phyloP scores from a whole-genome alignment of 2,797 vertebrate genomes.

The Tenualosa thibaudeaui region DNA sequence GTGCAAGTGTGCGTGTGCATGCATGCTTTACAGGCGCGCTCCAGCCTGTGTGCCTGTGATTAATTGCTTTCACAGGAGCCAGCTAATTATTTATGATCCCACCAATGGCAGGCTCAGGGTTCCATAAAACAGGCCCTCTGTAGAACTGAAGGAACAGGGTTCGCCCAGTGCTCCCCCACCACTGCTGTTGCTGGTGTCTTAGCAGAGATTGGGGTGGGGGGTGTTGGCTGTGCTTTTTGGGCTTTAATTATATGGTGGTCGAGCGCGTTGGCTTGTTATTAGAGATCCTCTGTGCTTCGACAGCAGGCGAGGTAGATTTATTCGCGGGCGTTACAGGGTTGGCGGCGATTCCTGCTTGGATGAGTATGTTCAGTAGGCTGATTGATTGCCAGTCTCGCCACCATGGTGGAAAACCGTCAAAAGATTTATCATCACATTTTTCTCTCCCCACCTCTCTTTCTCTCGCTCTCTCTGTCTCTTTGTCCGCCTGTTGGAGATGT shows the following conservation, averaged over 20 bases:
- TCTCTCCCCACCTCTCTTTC: neutral
- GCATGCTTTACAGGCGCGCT: slow-evolving; percentile 62
- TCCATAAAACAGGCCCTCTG: slow-evolving; percentile 3
- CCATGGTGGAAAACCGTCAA: slow-evolving; percentile 6
- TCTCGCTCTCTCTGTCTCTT: neutral
- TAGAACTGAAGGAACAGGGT: neutral
- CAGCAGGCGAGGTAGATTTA: slow-evolving; percentile 37
- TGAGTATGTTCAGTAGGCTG: slow-evolving; percentile 12
- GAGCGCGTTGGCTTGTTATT: slow-evolving; percentile 55
- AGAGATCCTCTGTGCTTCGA: slow-evolving; percentile 53
- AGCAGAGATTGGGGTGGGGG: slow-evolving; percentile 11
- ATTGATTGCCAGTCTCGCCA: slow-evolving; percentile 13
- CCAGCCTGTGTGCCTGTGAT: slow-evolving; percentile 62
- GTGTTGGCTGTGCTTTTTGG: slow-evolving; percentile 22
- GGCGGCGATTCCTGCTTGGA: slow-evolving; percentile 8
- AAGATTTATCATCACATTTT: slow-evolving; percentile 30
- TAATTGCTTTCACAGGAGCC: slow-evolving; percentile 77
- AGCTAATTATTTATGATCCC: slow-evolving; percentile 70
- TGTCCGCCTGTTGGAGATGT: neutral
- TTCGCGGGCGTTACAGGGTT: neutral
- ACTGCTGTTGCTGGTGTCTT: slow-evolving; percentile 13
- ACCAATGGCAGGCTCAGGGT: slow-evolving; percentile 61
- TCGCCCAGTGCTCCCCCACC: neutral
- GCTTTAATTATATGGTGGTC: slow-evolving; percentile 64
- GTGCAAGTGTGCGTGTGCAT: slow-evolving; percentile 49